Percentiles rank a stretch among this genome's conserved stretches.
phyloP scores from a whole-genome alignment of 2,797 vertebrate genomes.

The Siniperca obscura region DNA sequence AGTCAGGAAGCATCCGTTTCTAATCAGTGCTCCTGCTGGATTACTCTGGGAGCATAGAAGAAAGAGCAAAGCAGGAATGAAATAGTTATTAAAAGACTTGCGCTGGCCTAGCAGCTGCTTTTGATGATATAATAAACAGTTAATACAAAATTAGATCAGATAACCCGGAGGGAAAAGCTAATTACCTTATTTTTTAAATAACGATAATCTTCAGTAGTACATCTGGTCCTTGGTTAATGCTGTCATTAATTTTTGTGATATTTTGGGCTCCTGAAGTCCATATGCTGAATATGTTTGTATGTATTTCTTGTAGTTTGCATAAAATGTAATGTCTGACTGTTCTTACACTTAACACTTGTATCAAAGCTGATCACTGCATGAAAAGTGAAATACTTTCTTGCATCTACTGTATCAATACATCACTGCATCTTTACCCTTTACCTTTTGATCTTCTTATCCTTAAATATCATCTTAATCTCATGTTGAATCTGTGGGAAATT shows the following conservation, averaged over 20 bases:
- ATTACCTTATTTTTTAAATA: constrained; percentile 77
- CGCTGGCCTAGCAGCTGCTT: constrained; percentile 74
- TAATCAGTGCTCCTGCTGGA: constrained; percentile 71
- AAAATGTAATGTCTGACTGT: background rate
- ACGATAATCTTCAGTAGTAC: constrained; percentile 68
- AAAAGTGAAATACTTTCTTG: constrained; percentile 1
- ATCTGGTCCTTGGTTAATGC: constrained; percentile 67
- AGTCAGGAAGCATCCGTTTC: constrained; percentile 68
- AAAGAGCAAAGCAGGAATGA: constrained; percentile 69
- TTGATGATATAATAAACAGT: constrained; percentile 82
- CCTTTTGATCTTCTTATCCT: constrained; percentile 17
- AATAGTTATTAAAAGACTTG: constrained; percentile 75
- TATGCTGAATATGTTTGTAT: constrained; percentile 27
- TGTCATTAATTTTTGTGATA: constrained; percentile 55
- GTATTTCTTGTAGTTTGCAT: constrained; percentile 23
- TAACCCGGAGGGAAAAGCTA: constrained; percentile 68
- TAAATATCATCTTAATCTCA: constrained; percentile 19
- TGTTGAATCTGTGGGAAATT: constrained; percentile 28
- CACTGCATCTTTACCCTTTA: constrained; percentile 6
- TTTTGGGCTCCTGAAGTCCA: constrained; percentile 47
- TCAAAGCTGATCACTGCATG: constrained; percentile 3
- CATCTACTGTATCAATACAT: constrained; percentile 4
- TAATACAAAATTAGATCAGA: constrained; percentile 78
- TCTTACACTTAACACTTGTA: background rate
- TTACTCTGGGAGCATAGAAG: constrained; percentile 52